Conservation (phyloP, 2,888 invertebrate genomes). For the Drosophila nigricruria region DNA sequence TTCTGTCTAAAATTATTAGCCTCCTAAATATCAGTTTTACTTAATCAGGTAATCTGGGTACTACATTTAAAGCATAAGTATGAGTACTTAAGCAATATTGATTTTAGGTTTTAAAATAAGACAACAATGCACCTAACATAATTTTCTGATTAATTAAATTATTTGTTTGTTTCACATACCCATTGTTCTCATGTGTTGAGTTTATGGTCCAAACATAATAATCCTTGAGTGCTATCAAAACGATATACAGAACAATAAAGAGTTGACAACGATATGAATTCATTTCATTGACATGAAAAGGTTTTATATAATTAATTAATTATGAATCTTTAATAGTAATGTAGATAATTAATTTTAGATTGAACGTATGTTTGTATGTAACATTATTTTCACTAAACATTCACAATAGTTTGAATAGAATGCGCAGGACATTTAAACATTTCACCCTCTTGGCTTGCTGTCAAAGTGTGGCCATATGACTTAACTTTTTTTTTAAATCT, state of each 20-base stretch:
- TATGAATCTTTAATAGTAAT: neutral
- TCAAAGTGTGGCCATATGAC: slow-evolving; percentile 18
- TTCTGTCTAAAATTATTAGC: too few relatives aligned
- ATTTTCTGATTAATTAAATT: neutral
- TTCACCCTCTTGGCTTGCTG: neutral
- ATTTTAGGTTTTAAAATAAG: neutral
- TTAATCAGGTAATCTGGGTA: neutral
- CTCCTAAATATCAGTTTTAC: too few relatives aligned
- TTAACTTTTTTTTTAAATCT: too few relatives aligned
- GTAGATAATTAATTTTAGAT: neutral
- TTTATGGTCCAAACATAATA: slow-evolving; percentile 27
- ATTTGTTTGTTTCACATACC: slow-evolving; percentile 16
- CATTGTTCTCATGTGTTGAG: slow-evolving; percentile 22
- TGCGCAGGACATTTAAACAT: slow-evolving; percentile 34
- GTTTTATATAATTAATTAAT: neutral
- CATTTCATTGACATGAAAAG: slow-evolving; percentile 1
- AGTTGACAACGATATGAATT: slow-evolving; percentile 1
- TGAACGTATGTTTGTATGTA: neutral
- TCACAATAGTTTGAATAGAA: neutral
- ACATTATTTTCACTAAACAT: slow-evolving; percentile 3
- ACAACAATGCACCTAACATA: neutral
- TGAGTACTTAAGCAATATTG: neutral
- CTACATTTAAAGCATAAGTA: neutral
- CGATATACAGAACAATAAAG: slow-evolving; percentile 2
- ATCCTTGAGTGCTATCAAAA: slow-evolving; percentile 14